Base-by-base conservation (phyloP, 2,888 invertebrate species). In the Rhogogaster chlorosoma region DNA sequence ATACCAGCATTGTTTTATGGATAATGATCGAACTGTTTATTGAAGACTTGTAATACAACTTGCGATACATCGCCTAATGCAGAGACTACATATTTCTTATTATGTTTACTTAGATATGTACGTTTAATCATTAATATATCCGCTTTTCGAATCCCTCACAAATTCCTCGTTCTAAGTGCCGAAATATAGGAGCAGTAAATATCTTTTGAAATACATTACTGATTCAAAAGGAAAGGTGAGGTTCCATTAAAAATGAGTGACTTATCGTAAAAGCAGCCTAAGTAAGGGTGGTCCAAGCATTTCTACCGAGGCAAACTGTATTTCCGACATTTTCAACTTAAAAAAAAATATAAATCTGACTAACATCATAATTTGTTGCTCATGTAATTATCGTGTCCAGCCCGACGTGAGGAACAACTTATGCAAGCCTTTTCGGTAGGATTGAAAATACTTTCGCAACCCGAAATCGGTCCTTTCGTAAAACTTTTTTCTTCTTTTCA, bases 11-110 rank as follows among this genome's bases (percentile, higher is more conserved):
- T 36, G 70, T n/a, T 75, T 75, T 22, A 26, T 45, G 15, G 15
- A 45, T 42, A 45, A 22, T 26, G 75, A 45, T 75, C 42, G 75
- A 26, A 45, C 45, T 75, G 45, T 70, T 70, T 70, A 70, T 70
- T 70, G 70, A 36, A 70, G 3, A 70, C 18, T n/a, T 70, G 12
- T 32, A 9, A 70, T 26, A 70, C 70, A 70, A 32, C n/a, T 70
- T 70, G 61, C 45, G 12, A 4, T 15, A 61, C 22, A 61, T 61
- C 12, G 61, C 61, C 61, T 22, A 61, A 61, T 26, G 10, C 26
- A 61, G 61, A 61, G 61, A 22, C 61, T 61, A 61, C 26, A 61
- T 22, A 61, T 61, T 61, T 61, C 1, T 61, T 22, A 61, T 61
- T 26, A 61, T 26, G 18, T 49, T 12, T 26, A 61, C 9, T 61